Evolutionary conservation across 2,888 invertebrate genomes (phyloP).

Genomic region (Tupiocoris notatus): DNA sequence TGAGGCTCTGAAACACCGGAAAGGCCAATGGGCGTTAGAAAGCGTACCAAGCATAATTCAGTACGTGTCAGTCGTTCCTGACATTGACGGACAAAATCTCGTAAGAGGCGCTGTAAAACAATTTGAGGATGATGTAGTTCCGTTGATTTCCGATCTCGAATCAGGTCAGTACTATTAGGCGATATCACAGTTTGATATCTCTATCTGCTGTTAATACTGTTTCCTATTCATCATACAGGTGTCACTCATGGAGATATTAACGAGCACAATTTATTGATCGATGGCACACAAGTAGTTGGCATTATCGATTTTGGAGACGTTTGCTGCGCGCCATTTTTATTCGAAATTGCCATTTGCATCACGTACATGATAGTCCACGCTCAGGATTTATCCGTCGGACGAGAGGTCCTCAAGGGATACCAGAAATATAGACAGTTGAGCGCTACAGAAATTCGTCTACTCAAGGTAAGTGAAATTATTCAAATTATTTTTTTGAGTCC

Average conservation of each 20-base stretch:
- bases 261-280: slow-evolving; percentile 80
- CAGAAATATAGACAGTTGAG: slow-evolving; percentile 61
- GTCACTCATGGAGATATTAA: slow-evolving; percentile 89
- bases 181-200: no score
- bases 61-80: neutral
- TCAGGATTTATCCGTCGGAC: slow-evolving; percentile 63
- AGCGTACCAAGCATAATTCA: slow-evolving; percentile 1
- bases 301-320: slow-evolving; percentile 87
- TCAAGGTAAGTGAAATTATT: slow-evolving; percentile 66
- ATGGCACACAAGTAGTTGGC: slow-evolving; percentile 63
- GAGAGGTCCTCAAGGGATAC: slow-evolving; percentile 76
- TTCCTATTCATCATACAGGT: slow-evolving; percentile 52
- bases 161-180: neutral
- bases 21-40: neutral
- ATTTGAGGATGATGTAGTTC: slow-evolving; percentile 6
- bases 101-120: neutral
- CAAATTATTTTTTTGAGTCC: no score
- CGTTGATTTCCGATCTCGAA: slow-evolving; percentile 8
- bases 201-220: no score
- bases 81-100: neutral
- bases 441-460: slow-evolving; percentile 62
- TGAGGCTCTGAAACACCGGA: neutral
- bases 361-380: slow-evolving; percentile 75
- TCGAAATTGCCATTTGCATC: slow-evolving; percentile 79
- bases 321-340: slow-evolving; percentile 69